These are phyloP conservation scores for Callionymus lyra DNA, from an alignment of 2,113 vertebrate species.

Conservation along the genomic window DNA sequence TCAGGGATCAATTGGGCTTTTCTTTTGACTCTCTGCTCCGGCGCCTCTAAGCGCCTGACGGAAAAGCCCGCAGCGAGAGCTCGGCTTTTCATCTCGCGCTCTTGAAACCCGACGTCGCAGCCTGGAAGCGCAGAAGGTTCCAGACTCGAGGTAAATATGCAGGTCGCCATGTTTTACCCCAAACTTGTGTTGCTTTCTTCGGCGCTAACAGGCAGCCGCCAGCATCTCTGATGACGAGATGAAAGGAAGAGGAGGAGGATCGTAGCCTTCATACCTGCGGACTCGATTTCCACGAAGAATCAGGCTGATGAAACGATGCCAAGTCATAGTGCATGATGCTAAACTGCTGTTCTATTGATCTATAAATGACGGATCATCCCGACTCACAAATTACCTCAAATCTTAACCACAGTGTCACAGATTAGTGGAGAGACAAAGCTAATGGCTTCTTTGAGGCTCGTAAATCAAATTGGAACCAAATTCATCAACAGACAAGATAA, in stretches of 20 bases:
- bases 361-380: no score
- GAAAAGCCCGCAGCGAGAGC: constrained; percentile 17
- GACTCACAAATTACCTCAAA: no score
- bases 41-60: constrained; percentile 12
- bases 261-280: constrained; percentile 1
- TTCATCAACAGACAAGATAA: no score
- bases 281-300: no score
- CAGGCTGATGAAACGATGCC: no score
- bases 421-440: no score
- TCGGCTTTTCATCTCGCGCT: constrained; percentile 24
- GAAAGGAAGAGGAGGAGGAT: constrained; percentile 41
- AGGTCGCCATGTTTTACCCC: constrained; percentile 21
- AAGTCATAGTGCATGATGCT: no score
- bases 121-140: constrained; percentile 23
- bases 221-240: constrained; percentile 24
- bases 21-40: constrained; percentile 21
- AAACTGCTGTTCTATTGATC: no score
- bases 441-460: no score
- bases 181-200: constrained; percentile 15
- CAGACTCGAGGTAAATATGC: constrained; percentile 32
- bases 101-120: constrained; percentile 17
- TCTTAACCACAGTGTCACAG: no score
- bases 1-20: constrained; percentile 33
- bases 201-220: constrained; percentile 6
- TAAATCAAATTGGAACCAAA: no score